Conservation (phyloP, 2,113 vertebrate genomes). For the Okapia johnstoni region DNA sequence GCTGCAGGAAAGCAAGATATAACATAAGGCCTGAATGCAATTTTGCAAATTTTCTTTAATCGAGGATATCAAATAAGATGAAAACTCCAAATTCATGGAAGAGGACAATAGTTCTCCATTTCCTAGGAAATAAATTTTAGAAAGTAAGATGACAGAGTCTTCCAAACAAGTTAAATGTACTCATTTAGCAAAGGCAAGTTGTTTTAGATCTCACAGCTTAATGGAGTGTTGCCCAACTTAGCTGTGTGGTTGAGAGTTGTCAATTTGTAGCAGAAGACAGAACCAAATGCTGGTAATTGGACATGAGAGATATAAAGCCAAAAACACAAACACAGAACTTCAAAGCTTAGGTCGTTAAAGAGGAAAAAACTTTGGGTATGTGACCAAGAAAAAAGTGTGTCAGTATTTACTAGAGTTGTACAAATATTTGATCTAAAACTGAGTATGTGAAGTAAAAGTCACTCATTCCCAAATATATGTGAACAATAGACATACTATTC, state of each 20-base stretch:
- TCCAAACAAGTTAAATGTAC: neutral
- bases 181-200: constrained; percentile 4
- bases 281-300: neutral
- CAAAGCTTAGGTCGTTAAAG: neutral
- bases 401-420: neutral
- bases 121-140: neutral
- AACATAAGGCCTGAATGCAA: neutral
- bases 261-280: neutral
- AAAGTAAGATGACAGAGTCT: neutral
- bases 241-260: neutral
- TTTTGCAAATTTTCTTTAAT: constrained; percentile 27
- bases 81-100: neutral
- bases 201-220: neutral
- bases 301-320: neutral
- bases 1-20: neutral
- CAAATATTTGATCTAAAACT: neutral
- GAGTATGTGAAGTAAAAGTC: neutral
- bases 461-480: neutral
- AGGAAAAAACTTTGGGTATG: neutral
- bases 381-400: neutral
- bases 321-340: neutral
- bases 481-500: neutral
- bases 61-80: neutral
- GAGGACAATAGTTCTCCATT: neutral
- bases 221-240: neutral